phyloP scores from a whole-genome alignment of 1,140 invertebrate genomes.

The Drosophila nigrodunni region DNA sequence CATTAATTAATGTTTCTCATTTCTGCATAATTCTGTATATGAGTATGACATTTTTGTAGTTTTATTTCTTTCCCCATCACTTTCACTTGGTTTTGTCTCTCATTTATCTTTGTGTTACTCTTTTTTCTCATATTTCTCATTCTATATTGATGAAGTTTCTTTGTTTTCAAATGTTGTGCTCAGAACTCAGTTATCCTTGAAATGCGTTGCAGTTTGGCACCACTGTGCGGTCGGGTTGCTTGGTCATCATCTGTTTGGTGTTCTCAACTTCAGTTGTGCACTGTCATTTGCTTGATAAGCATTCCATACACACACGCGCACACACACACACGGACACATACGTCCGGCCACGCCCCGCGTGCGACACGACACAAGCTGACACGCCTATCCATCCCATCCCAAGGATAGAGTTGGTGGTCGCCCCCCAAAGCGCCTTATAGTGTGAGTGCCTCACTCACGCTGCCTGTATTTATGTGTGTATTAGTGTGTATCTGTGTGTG shows the following conservation, averaged over 20 bases:
- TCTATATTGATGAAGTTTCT: too few relatives aligned
- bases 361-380: conserved; percentile 59
- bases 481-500: conserved; percentile 9
- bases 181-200: too few relatives aligned
- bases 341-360: conserved; percentile 57
- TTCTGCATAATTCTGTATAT: too few relatives aligned
- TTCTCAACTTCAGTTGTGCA: conserved; percentile 66
- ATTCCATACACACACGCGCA: conserved; percentile 40
- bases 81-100: too few relatives aligned
- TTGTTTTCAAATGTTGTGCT: too few relatives aligned
- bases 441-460: not conserved
- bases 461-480: not conserved
- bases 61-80: too few relatives aligned
- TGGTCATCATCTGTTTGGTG: conserved; percentile 73
- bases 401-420: not conserved
- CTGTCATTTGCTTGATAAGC: conserved; percentile 79
- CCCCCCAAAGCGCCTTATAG: not conserved
- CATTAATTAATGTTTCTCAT: too few relatives aligned
- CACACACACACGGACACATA: conserved; percentile 30
- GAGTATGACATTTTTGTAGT: too few relatives aligned
- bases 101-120: too few relatives aligned
- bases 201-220: not conserved
- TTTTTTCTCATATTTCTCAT: too few relatives aligned
- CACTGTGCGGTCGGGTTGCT: conserved; percentile 70
- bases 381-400: conserved; percentile 37